phyloP scores from a whole-genome alignment of 2,797 vertebrate genomes.

The Enteromius radiatus region DNA sequence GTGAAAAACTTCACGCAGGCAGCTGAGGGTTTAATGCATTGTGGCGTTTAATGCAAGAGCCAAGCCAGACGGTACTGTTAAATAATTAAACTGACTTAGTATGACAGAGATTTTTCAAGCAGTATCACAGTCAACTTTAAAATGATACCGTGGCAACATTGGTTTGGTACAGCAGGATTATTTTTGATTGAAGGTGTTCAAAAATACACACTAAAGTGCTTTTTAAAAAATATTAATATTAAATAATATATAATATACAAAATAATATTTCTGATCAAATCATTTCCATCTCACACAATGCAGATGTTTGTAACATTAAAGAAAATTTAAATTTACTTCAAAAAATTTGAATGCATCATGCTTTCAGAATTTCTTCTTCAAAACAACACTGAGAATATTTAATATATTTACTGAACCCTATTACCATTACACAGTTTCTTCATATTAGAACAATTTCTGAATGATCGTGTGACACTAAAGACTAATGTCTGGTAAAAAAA shows the following conservation, averaged over 20 bases:
- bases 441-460: not conserved
- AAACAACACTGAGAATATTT: not conserved
- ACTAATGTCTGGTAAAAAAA: too few relatives aligned
- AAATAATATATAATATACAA: too few relatives aligned
- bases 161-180: not conserved
- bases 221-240: not conserved
- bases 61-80: not conserved
- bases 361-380: too few relatives aligned
- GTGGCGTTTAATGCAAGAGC: not conserved
- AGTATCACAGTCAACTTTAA: not conserved
- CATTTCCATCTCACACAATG: not conserved
- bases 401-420: not conserved
- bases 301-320: not conserved
- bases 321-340: not conserved
- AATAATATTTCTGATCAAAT: not conserved
- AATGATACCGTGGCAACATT: not conserved
- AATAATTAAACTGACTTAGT: constrained; percentile 31
- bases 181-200: not conserved
- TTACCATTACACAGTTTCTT: not conserved
- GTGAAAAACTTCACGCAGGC: constrained; percentile 26
- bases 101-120: not conserved
- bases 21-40: constrained; percentile 21
- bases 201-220: not conserved
- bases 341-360: not conserved
- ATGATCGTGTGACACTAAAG: not conserved